phyloP scores from a whole-genome alignment of 2,888 invertebrate genomes.

The Ennomos quercinarius region DNA sequence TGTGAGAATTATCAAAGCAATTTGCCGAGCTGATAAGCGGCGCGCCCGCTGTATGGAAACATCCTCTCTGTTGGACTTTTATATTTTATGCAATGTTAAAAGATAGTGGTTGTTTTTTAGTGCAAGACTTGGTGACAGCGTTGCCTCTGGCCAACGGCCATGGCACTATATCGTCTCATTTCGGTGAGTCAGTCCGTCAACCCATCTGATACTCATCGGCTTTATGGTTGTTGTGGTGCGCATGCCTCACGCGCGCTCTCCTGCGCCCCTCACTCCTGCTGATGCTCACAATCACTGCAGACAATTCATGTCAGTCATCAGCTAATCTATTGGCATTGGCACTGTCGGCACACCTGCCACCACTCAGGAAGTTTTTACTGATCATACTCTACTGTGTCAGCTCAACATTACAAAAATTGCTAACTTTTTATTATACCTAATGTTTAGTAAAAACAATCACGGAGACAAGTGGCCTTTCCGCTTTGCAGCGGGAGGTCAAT shows the following conservation, averaged over 20 bases:
- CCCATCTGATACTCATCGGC: conserved; percentile 76
- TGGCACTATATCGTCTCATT: conserved; percentile 84
- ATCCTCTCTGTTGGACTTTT: conserved; percentile 45
- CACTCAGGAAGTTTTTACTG: background rate
- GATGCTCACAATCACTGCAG: conserved; percentile 35
- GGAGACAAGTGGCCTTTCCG: conserved; percentile 27
- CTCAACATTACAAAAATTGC: background rate
- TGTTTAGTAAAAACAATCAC: background rate
- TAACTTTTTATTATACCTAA: background rate
- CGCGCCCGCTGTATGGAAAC: conserved; percentile 40
- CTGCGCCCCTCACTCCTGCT: conserved; percentile 62
- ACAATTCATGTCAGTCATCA: conserved; percentile 16
- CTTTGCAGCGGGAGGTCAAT: conserved; percentile 20
- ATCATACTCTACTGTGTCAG: background rate
- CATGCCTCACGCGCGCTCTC: conserved; percentile 73
- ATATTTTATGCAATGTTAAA: conserved; percentile 79
- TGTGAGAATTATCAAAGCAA: conserved; percentile 50
- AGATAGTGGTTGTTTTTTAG: conserved; percentile 84
- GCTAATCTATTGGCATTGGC: background rate
- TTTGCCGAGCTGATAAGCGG: conserved; percentile 57
- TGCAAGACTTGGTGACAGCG: conserved; percentile 86
- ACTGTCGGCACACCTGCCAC: background rate
- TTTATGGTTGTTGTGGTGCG: conserved; percentile 82
- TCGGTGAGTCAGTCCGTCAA: conserved; percentile 83
- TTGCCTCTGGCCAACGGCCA: conserved; percentile 85